A percentile compares a stretch with the other conserved stretches of the same genome.
These are phyloP conservation scores for Thamnaconus septentrionalis DNA, from an alignment of 2,113 vertebrate species.

Conservation along the genomic window DNA sequence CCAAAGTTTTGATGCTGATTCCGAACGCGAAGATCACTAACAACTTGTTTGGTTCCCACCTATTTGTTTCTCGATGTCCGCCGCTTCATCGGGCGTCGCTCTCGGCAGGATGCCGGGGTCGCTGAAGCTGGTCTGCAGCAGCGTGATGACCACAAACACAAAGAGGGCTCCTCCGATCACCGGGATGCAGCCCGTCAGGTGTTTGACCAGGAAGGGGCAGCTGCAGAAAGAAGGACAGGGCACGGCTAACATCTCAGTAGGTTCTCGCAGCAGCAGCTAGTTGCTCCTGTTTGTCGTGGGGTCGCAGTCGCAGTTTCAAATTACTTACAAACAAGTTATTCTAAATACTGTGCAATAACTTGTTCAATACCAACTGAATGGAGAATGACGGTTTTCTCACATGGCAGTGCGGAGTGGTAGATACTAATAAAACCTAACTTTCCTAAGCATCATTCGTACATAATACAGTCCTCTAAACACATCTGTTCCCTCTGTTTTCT, in stretches of 20 bases:
- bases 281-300: no score
- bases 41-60: constrained; percentile 71
- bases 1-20: neutral
- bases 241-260: neutral
- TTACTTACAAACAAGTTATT: no score
- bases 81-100: constrained; percentile 88
- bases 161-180: constrained; percentile 87
- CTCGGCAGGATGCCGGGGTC: constrained; percentile 93
- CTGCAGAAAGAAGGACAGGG: constrained; percentile 53
- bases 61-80: constrained; percentile 88
- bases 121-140: constrained; percentile 92
- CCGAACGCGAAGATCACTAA: neutral
- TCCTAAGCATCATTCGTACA: no score
- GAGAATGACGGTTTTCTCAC: no score
- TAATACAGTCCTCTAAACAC: no score
- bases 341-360: no score
- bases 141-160: constrained; percentile 89
- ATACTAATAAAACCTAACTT: no score
- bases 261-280: no score
- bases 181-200: constrained; percentile 89
- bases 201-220: constrained; percentile 88
- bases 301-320: no score
- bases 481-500: no score
- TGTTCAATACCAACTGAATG: no score
- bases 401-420: no score